phyloP scores from a whole-genome alignment of 2,113 vertebrate genomes.

The Eublepharis macularius region DNA sequence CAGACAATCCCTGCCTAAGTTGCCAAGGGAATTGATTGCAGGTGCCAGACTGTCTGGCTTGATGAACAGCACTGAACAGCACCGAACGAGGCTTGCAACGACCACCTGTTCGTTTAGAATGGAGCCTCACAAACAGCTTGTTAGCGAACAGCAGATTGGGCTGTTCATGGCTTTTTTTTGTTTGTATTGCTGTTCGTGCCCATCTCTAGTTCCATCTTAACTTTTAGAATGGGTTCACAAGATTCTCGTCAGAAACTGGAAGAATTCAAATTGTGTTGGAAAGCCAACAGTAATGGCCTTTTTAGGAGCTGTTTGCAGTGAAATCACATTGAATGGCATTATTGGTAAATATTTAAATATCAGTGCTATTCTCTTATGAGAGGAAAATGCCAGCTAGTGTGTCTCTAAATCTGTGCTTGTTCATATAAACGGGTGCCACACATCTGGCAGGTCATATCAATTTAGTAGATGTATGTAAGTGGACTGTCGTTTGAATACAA shows the following conservation, averaged over 20 bases:
- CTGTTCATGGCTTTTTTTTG: too few species aligned
- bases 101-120: too few species aligned
- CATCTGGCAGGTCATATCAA: not conserved
- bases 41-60: too few species aligned
- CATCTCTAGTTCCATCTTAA: too few species aligned
- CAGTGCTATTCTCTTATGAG: not conserved
- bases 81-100: too few species aligned
- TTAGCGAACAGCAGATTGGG: too few species aligned
- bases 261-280: not conserved
- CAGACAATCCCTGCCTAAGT: too few species aligned
- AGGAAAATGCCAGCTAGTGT: not conserved
- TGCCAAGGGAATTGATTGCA: too few species aligned
- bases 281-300: not conserved
- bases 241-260: constrained; percentile 41
- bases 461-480: not conserved
- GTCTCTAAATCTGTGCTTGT: not conserved
- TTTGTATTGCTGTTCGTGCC: too few species aligned
- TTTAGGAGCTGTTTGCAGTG: not conserved
- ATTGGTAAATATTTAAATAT: not conserved
- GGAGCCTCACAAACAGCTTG: too few species aligned
- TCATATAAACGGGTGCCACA: not conserved
- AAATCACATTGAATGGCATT: not conserved
- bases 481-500: not conserved
- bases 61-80: too few species aligned
- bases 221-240: constrained; percentile 17